Base-by-base conservation (phyloP, 2,113 vertebrate genomes). In the Spea multiplicata region DNA sequence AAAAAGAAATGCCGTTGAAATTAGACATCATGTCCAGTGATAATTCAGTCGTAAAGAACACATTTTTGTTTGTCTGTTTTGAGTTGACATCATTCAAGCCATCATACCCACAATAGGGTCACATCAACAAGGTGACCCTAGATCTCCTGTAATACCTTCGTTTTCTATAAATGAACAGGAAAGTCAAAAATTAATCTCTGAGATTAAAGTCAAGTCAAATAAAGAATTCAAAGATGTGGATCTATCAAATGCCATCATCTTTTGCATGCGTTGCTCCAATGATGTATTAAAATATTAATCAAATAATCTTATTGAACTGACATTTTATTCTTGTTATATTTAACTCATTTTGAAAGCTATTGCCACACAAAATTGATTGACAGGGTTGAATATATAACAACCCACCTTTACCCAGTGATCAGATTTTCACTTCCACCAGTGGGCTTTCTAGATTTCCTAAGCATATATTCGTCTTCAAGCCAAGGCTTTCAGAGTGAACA, bases 221-320 rank as follows among this genome's bases (percentile, higher is more conserved):
- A 88, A 88, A 82, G 83, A 86, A 90, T 84, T 86, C 57, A 84
- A 88, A 87, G 62, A 83, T 78, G 82, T 81, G n/a, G 6, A 82
- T 75, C 86, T 88, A 87, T 85, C 84, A 90, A 87, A 87, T 84
- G 74, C 30, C 76, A 87, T 68, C 83, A 80, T 84, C 78, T 86
- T 64, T 82, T 75, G 55, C 6, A 78, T 67, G 44, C 13, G 83
- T 82, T 81, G 86, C 82, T 78, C 73, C 82, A 76, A 75, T 81
- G 74, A 81, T 83, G 87, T 87, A 90, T 78, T 85, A 86, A 89
- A 85, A 30, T 64, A 86, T 80, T 81, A 88, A 82, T 89, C 74
- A 86, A 84, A 83, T 81, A 84, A 85, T 76, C 78, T 71, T 46
- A 81, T 46, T 75, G 83, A 83, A 83, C 82, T 30, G 14, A 69